These are phyloP conservation scores for Agriopis marginaria DNA, from an alignment of 2,888 invertebrate species.

Conservation along the genomic window DNA sequence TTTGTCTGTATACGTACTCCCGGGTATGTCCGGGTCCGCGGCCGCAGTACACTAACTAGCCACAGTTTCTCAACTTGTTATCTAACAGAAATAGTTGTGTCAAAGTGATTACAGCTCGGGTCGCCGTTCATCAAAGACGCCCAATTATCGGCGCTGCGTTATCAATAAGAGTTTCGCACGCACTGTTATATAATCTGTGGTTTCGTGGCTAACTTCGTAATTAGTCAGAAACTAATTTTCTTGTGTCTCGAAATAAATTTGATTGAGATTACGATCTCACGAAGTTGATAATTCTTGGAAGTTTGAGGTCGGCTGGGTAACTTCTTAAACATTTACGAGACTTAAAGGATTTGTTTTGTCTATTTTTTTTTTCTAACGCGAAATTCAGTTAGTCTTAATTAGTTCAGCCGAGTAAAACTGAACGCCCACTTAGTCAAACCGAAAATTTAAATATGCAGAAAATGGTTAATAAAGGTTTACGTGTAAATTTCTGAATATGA, in stretches of 20 bases:
- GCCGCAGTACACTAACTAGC: not conserved
- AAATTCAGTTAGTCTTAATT: too few relatives aligned
- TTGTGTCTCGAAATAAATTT: slow-evolving; percentile 16
- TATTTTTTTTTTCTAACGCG: too few relatives aligned
- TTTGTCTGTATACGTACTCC: too few relatives aligned
- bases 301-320: not conserved
- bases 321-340: slow-evolving; percentile 13
- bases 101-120: slow-evolving; percentile 9
- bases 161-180: slow-evolving; percentile 7
- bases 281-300: slow-evolving; percentile 10
- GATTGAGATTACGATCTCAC: slow-evolving; percentile 5
- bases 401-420: too few relatives aligned
- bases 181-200: not conserved
- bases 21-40: too few relatives aligned
- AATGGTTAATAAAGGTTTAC: too few relatives aligned
- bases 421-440: too few relatives aligned
- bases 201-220: slow-evolving; percentile 8
- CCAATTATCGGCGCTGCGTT: slow-evolving; percentile 10
- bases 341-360: too few relatives aligned
- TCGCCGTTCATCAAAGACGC: slow-evolving; percentile 9
- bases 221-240: slow-evolving; percentile 21
- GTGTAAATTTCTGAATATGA: too few relatives aligned
- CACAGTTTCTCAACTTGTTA: slow-evolving; percentile 22
- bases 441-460: too few relatives aligned
- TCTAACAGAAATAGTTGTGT: slow-evolving; percentile 3